These are phyloP conservation scores for Tenthredo amoena DNA, from an alignment of 2,888 invertebrate species.

Conservation along the genomic window DNA sequence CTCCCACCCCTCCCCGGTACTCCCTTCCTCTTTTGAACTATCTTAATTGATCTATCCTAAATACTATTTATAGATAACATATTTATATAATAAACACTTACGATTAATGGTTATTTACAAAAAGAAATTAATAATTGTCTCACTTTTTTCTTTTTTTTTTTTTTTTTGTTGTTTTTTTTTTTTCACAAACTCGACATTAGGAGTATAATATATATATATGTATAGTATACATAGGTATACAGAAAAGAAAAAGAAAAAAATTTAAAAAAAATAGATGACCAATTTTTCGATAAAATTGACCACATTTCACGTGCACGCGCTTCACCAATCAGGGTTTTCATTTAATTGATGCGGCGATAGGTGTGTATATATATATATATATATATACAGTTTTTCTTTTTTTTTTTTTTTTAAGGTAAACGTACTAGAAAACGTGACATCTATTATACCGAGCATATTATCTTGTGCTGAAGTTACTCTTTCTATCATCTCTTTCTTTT, in stretches of 20 bases:
- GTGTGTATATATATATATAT: too few relatives aligned
- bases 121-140: constrained; percentile 6
- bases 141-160: background rate
- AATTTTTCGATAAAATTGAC: too few relatives aligned
- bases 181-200: background rate
- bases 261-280: too few relatives aligned
- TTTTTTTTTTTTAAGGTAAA: background rate
- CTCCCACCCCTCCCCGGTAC: background rate
- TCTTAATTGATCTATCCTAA: constrained; percentile 20
- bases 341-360: too few relatives aligned
- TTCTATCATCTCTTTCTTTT: background rate
- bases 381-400: background rate
- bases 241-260: too few relatives aligned
- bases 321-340: too few relatives aligned
- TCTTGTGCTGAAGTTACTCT: background rate
- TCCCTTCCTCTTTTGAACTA: constrained; percentile 9
- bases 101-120: constrained; percentile 39
- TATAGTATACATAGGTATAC: too few relatives aligned
- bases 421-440: background rate
- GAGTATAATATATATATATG: too few relatives aligned
- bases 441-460: background rate
- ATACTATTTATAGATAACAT: constrained; percentile 24
- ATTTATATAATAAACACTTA: constrained; percentile 34
- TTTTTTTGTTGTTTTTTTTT: too few relatives aligned
- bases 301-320: too few relatives aligned